phyloP scores from a whole-genome alignment of 2,113 vertebrate genomes.

The Lipophrys pholis region DNA sequence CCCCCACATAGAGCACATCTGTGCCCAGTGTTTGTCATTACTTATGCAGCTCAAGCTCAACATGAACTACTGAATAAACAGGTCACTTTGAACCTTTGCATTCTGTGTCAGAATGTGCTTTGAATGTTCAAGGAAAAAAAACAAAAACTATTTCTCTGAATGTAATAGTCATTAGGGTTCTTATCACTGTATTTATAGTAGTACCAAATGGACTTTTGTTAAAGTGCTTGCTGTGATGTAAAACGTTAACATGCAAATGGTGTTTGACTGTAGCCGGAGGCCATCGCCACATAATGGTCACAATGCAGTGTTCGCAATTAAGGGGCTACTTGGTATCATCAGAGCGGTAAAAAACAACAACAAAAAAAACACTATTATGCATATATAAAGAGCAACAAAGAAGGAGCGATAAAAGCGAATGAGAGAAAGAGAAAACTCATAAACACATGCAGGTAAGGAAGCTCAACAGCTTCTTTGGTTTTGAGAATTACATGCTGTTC shows the following conservation, averaged over 20 bases:
- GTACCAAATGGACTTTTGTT: neutral
- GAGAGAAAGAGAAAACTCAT: slow-evolving; percentile 13
- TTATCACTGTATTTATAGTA: neutral
- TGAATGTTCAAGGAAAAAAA: neutral
- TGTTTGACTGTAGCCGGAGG: slow-evolving; percentile 19
- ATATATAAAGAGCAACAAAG: neutral
- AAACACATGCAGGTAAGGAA: slow-evolving; percentile 43
- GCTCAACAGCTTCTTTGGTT: slow-evolving; percentile 36
- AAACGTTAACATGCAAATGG: slow-evolving; percentile 6
- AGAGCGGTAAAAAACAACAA: slow-evolving; percentile 3
- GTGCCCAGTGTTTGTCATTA: neutral
- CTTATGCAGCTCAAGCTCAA: slow-evolving; percentile 25
- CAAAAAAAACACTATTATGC: neutral
- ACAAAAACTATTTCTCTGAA: neutral
- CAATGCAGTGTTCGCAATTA: slow-evolving; percentile 17
- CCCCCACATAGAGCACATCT: slow-evolving; percentile 12
- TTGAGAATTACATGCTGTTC: slow-evolving; percentile 61
- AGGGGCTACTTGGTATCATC: neutral
- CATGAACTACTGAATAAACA: slow-evolving; percentile 7
- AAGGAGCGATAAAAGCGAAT: neutral
- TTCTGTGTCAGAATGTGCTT: neutral
- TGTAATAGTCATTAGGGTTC: neutral
- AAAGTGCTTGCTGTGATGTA: slow-evolving; percentile 2
- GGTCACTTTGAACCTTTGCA: neutral
- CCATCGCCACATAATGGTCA: neutral